Evolutionary conservation across 35 echinoderm and acorn worm species (phyloP).

Genomic region (Heliocidaris erythrogramma): DNA sequence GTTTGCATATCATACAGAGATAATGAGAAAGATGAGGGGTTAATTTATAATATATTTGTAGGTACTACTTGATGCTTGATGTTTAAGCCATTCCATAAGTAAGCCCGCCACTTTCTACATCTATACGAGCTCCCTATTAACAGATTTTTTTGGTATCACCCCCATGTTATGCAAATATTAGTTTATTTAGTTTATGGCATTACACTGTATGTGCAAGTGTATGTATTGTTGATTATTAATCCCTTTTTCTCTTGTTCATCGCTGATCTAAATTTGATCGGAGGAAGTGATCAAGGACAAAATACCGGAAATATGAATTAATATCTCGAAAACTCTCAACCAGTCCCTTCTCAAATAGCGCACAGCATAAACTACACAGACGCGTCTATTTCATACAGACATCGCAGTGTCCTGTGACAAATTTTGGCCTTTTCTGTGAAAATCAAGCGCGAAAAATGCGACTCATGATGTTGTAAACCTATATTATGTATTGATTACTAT

Average conservation of each 20-base stretch:
- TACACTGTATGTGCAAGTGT: neutral
- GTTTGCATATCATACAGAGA: too few species aligned
- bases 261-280: neutral
- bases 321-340: neutral
- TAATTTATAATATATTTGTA: too few species aligned
- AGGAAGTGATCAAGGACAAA: slow-evolving; percentile 2
- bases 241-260: neutral
- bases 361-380: neutral
- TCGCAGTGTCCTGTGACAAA: neutral
- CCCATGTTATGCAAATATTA: too few species aligned
- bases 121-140: too few species aligned
- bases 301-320: slow-evolving; percentile 30
- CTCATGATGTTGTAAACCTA: neutral
- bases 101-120: too few species aligned
- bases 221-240: neutral
- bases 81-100: too few species aligned
- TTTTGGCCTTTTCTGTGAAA: neutral
- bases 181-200: neutral
- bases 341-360: neutral
- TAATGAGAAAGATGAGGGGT: too few species aligned
- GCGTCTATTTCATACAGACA: neutral
- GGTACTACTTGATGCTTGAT: too few species aligned
- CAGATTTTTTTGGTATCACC: too few species aligned
- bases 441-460: neutral
- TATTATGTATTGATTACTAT: neutral